phyloP scores from a whole-genome alignment of 2,888 invertebrate species.

The Lasioglossum villosulum region DNA sequence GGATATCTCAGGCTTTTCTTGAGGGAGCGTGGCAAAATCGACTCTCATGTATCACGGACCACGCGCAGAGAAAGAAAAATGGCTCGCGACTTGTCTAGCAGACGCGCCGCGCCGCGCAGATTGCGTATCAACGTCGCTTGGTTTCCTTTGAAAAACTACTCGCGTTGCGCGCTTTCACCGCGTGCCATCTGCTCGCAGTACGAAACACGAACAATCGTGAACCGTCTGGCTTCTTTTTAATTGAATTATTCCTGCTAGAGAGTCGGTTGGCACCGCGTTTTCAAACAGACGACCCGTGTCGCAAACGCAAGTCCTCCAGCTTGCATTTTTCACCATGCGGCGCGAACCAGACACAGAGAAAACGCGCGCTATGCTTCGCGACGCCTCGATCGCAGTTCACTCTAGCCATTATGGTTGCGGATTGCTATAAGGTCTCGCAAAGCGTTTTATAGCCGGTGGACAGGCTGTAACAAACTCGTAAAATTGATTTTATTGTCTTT shows the following conservation, averaged over 20 bases:
- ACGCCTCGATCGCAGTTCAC: neutral
- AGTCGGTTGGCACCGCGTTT: neutral
- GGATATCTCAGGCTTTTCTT: slow-evolving; percentile 8
- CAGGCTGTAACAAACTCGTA: neutral
- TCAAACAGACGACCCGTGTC: neutral
- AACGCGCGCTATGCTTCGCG: neutral
- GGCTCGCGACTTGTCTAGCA: slow-evolving; percentile 3
- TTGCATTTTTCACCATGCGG: neutral
- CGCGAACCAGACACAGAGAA: neutral
- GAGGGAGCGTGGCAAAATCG: neutral
- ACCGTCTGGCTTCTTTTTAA: slow-evolving; percentile 20
- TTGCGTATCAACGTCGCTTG: slow-evolving; percentile 26
- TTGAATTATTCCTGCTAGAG: slow-evolving; percentile 26
- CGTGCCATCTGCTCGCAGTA: slow-evolving; percentile 45
- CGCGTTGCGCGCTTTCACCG: slow-evolving; percentile 46
- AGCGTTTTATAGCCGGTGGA: slow-evolving; percentile 1
- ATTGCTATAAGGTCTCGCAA: neutral
- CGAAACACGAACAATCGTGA: slow-evolving; percentile 20
- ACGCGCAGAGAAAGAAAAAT: slow-evolving; percentile 11
- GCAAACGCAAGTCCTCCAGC: neutral
- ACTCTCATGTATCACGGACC: slow-evolving; percentile 10
- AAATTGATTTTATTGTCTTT: neutral
- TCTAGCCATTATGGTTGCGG: neutral
- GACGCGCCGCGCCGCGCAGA: slow-evolving; percentile 15
- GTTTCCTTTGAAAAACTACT: slow-evolving; percentile 29